Conservation (phyloP, 2,888 invertebrate species). For the Acleris literana region DNA sequence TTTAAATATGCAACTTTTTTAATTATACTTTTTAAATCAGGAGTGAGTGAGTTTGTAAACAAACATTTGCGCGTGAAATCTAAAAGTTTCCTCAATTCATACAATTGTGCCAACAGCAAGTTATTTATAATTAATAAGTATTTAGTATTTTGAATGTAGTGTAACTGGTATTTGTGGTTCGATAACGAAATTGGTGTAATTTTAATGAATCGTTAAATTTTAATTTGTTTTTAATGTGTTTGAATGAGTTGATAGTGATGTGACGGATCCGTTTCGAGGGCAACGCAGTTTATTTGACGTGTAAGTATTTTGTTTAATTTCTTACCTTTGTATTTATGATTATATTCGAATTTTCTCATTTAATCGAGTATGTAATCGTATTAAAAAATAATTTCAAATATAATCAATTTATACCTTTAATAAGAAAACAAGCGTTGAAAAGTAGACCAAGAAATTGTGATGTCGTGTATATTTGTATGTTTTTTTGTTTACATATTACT, state of each 20-base stretch:
- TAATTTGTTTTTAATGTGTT: conserved; percentile 19
- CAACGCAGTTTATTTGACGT: conserved; percentile 4
- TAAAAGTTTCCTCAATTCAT: background rate
- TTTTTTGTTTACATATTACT: no score
- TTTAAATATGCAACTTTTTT: conserved; percentile 42
- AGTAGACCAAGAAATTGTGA: no score
- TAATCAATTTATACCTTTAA: no score
- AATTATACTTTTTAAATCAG: background rate
- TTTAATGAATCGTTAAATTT: background rate
- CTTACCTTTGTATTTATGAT: no score
- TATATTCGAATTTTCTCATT: no score
- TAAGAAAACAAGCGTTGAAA: no score
- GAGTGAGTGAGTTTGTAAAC: background rate
- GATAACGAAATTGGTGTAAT: conserved; percentile 9
- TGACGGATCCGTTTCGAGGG: background rate
- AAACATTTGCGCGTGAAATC: conserved; percentile 3
- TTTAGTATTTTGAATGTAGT: background rate
- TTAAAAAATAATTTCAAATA: no score
- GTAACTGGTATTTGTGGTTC: background rate
- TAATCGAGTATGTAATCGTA: no score
- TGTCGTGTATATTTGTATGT: no score
- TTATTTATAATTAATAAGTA: background rate
- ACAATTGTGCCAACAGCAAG: background rate
- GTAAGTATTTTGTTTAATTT: conserved; percentile 10
- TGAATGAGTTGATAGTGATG: background rate